Evolutionary conservation across 2,113 vertebrate genomes (phyloP), one percentile per base, ranked within the genome.

Genomic region (Mustela nigripes): DNA sequence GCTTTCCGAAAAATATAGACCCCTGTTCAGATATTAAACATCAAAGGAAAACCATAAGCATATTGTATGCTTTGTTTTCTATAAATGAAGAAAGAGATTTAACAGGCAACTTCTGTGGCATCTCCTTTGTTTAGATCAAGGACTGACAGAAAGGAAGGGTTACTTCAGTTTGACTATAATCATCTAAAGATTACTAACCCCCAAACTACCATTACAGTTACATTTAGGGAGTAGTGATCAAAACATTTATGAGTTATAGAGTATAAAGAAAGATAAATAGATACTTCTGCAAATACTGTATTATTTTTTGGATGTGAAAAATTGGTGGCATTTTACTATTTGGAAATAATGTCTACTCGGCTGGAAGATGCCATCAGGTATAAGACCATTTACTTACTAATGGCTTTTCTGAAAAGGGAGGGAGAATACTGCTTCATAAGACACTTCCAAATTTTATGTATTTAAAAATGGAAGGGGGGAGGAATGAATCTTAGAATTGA

Each of bases 231-330:
- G 7, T 80, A 22, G 7, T 39, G 53, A 89, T 94, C 63, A 94
- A 81, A 85, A 62, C 12, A 79, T 90, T 76, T 79, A 81, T 88
- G 42, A 87, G 6, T 69, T 50, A 39, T 65, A 74, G 50, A 89
- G 45, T 45, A 15, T 62, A 67, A 42, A 9, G 19, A 28, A 14
- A 79, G 36, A 45, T 67, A 56, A 65, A 39, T 73, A 45, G 14
- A n/a, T 74, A 58, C 48, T 62, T 83, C 39, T 79, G 14, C 1
- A 91, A 74, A 76, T 62, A 60, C 14, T 71, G 14, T 21, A 69
- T 36, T 87, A 74, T 87, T 94, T 97, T 85, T 82, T 65, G 81
- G 65, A 62, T 91, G 48, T 97, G 81, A 97, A 93, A 91, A 88
- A 88, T 71, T 83, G 5, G 26, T 88, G 31, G 11, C 73, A 71